Base-by-base conservation (phyloP, 2,888 invertebrate species). In the Leptinotarsa tumamoca region DNA sequence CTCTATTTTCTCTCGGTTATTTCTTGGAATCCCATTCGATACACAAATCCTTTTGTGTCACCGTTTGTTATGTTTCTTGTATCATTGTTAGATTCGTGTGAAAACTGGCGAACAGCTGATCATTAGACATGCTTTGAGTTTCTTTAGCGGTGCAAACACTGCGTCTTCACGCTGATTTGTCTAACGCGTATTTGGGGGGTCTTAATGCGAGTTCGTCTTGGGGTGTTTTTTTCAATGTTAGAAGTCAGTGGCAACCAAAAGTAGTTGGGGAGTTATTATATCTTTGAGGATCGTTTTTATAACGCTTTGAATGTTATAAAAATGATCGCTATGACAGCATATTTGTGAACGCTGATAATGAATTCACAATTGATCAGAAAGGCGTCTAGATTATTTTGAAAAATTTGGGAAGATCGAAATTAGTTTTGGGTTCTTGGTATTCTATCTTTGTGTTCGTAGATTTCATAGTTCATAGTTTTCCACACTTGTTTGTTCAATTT, bases 161-260 rank as follows among this genome's bases (percentile, higher is more conserved):
- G 80, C 81, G 70, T 82, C 83, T 86, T 86, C 84, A 86, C 86
- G 86, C 85, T 85, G 86, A 86, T 86, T 86, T 85, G 82, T 80
- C 81, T 85, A 85, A 86, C 83, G 82, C 84, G 84, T 84, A 84
- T 85, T 84, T 76, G 82, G 82, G 84, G 84, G 84, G 80, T 82
- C 80, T 80, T 70, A 73, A 52, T 61, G 72, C 73, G 72, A 71
- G 75, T 72, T 75, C 50, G 72, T 33, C 33, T 63, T 33, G 33
- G 63, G 63, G 63, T 63, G 63, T 63, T 63, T 43, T 33, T 63
- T 21, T 63, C 63, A 33, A 14, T n/a, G 43, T 18, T 63, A 4
- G 13, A 10, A 63, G 63, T n/a, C 63, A 63, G 63, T n/a, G 63
- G 63, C n/a, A 63, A 17, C 27, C 63, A 63, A 63, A 63, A 63